Evolutionary conservation across 2,888 invertebrate genomes (phyloP), one percentile per base, ranked within the genome.

Genomic region (Pantelozetes paolii): DNA sequence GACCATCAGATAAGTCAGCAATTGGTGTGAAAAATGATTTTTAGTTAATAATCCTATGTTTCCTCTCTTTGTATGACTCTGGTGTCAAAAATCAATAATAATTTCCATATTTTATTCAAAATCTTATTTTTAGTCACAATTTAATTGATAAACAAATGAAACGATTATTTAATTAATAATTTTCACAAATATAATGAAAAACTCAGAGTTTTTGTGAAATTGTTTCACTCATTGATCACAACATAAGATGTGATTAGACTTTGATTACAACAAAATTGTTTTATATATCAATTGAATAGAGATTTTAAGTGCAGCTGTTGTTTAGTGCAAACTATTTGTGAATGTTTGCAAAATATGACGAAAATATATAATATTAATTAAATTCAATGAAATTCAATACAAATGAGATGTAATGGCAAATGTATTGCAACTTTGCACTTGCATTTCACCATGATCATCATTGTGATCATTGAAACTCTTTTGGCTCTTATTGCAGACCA

Each of bases 301-400:
- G 9, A 50, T 9, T 50, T 50, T 50, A 18, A 20, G 50, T 50
- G n/a, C 50, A 50, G 50, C 50, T 50, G 50, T 50, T 50, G 50
- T 50, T 50, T 50, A n/a, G 50, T 3, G 5, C 50, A 50, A 50
- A 18, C 50, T 9, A 50, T 15, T 50, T 50, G 8, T 50, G n/a
- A n/a, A n/a, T n/a, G n/a, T n/a, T n/a, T n/a, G n/a, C n/a, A n/a
- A n/a, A n/a, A n/a, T n/a, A n/a, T n/a, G n/a, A n/a, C n/a, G n/a
- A n/a, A n/a, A n/a, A n/a, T n/a, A n/a, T n/a, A n/a, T n/a, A n/a
- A n/a, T n/a, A n/a, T n/a, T n/a, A n/a, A n/a, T n/a, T n/a, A n/a
- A n/a, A n/a, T n/a, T n/a, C n/a, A n/a, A n/a, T n/a, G n/a, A n/a
- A n/a, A n/a, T n/a, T n/a, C n/a, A n/a, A n/a, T n/a, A n/a, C n/a